A percentile compares a stretch with the other conserved stretches of the same genome.
Evolutionary conservation across 92 coral and sea anemone genomes (phyloP).

Genomic region (Bergia sp.): DNA sequence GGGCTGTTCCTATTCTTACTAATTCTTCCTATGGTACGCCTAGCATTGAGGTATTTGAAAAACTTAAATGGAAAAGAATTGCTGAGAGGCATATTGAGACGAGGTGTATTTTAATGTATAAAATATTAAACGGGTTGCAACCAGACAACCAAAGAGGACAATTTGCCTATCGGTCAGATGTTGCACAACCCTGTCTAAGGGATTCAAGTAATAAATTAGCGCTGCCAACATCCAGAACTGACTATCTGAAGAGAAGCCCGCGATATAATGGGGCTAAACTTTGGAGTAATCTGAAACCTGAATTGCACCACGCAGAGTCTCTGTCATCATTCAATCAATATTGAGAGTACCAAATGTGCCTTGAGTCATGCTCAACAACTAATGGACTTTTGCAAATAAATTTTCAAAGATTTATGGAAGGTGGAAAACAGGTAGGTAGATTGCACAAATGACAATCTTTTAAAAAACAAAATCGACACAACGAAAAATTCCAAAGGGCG

Average conservation of each 20-base stretch:
- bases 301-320: too few species aligned
- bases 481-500: too few species aligned
- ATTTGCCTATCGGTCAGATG: neutral
- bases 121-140: constrained; percentile 34
- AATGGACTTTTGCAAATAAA: too few species aligned
- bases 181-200: neutral
- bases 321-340: too few species aligned
- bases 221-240: constrained; percentile 11
- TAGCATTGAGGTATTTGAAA: neutral
- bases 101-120: neutral
- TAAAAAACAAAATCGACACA: too few species aligned
- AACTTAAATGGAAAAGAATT: constrained; percentile 26
- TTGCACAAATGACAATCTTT: too few species aligned
- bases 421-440: too few species aligned
- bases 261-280: too few species aligned
- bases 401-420: too few species aligned
- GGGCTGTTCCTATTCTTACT: constrained; percentile 40
- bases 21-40: neutral
- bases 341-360: too few species aligned
- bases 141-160: constrained; percentile 29
- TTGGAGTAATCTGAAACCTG: too few species aligned
- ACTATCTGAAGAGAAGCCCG: neutral
- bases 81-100: neutral
- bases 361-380: too few species aligned
- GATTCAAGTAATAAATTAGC: neutral